Base-by-base conservation (phyloP, 2,888 invertebrate genomes). In the Serripes groenlandicus region DNA sequence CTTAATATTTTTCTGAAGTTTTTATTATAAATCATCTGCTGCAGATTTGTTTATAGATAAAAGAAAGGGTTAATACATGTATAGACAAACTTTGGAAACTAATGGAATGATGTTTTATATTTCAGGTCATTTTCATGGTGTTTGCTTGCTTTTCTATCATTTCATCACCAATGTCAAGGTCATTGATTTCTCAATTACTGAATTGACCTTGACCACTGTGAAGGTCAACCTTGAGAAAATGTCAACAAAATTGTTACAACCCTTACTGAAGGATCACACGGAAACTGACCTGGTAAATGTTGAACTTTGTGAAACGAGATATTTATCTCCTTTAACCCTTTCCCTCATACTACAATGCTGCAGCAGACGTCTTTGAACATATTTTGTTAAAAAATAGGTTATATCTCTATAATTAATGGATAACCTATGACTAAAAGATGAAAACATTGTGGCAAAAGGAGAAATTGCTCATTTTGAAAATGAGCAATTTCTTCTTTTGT, bases 151-250 rank as follows among this genome's bases (percentile, higher is more conserved):
- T 11, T 76, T 90, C 54, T 60, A 76, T 28, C 68, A 80, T 21
- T 88, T 78, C 54, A 75, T 90, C 66, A 73, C 81, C 23, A 83
- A 88, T 81, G 83, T 89, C 34, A 88, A 85, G 73, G 77, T 90
- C 42, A 81, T 84, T n/a, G 91, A 91, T 75, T 89, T 89, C 80
- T 81, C 85, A 35, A 76, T 88, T n/a, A 90, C 91, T 28, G 86
- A 86, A 4, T 42, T 88, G 66, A 90, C 89, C 58, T 77, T 78
- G 66, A 80, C 62, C 30, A 74, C 81, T 73, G 88, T 90, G 52
- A 80, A 86, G 32, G 85, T 86, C 3, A 68, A 89, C n/a, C 81
- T 90, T 80, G 82, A 64, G 34, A 49, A 69, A 32, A 89, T 88
- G 83, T 87, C 82, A 75, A 87, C 78, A 21, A 81, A 87, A n/a